These are phyloP conservation scores for Sphyrna mokarran DNA, from an alignment of 2,113 vertebrate species.

Conservation along the genomic window DNA sequence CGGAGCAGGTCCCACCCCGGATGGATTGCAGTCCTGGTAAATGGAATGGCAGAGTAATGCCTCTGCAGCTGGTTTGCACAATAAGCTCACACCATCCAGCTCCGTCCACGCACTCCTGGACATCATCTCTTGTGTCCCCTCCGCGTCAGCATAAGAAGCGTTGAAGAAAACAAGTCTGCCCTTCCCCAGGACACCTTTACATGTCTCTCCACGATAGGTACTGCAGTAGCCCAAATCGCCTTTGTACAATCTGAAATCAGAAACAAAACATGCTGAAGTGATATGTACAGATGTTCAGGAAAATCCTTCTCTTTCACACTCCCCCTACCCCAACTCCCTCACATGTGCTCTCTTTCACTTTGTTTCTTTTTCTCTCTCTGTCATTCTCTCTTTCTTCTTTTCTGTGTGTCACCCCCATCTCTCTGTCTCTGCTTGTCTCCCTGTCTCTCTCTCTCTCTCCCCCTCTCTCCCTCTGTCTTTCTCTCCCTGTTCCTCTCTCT, in stretches of 20 bases:
- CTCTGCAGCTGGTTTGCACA: slow-evolving; percentile 71
- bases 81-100: slow-evolving; percentile 64
- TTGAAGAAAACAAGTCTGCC: slow-evolving; percentile 86
- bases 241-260: slow-evolving; percentile 70
- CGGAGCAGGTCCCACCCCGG: slow-evolving; percentile 69
- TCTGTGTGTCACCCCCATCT: too few relatives aligned
- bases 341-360: neutral
- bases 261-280: neutral
- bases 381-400: neutral
- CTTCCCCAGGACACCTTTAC: slow-evolving; percentile 58
- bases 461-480: too few relatives aligned
- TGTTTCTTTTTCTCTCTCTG: neutral
- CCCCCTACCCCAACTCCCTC: neutral
- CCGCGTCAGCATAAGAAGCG: slow-evolving; percentile 73
- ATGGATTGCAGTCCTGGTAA: slow-evolving; percentile 83
- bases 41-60: slow-evolving; percentile 78
- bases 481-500: too few relatives aligned
- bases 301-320: neutral
- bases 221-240: slow-evolving; percentile 79
- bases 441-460: neutral
- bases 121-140: slow-evolving; percentile 80
- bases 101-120: slow-evolving; percentile 72
- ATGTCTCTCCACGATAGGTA: slow-evolving; percentile 80
- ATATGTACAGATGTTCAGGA: neutral
- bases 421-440: neutral